These are phyloP conservation scores for Leucoraja erinaceus DNA, from an alignment of 2,113 vertebrate genomes.

Conservation along the genomic window DNA sequence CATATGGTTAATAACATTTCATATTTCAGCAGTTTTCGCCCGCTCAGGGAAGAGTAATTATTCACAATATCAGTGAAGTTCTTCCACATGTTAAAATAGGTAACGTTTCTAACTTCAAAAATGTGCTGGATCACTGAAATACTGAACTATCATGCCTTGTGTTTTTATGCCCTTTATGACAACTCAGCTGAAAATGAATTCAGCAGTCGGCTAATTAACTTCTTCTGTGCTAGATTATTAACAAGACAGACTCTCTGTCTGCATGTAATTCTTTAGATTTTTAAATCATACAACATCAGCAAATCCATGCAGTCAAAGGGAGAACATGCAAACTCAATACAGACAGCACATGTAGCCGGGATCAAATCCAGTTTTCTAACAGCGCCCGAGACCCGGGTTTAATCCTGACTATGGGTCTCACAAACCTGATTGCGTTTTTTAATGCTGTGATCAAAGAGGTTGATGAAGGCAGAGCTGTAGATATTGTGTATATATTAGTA, in stretches of 20 bases:
- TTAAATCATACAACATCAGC: neutral
- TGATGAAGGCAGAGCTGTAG: too few relatives aligned
- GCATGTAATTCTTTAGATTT: neutral
- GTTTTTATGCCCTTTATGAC: neutral
- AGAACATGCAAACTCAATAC: too few relatives aligned
- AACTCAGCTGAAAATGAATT: neutral
- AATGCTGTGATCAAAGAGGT: too few relatives aligned
- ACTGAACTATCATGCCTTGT: neutral
- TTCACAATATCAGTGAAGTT: neutral
- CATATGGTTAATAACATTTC: conserved; percentile 18
- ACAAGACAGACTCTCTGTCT: neutral
- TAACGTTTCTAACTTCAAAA: neutral
- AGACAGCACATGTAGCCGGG: too few relatives aligned
- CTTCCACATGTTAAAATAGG: conserved; percentile 5
- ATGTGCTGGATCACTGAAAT: neutral
- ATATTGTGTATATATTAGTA: too few relatives aligned
- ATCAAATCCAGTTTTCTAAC: too few relatives aligned
- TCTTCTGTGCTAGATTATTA: neutral
- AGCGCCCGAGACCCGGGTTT: too few relatives aligned
- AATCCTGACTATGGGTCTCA: too few relatives aligned
- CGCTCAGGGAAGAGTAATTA: neutral
- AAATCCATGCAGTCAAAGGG: too few relatives aligned
- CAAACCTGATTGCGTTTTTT: too few relatives aligned
- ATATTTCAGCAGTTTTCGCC: conserved; percentile 8
- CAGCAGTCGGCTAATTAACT: neutral